Base-by-base conservation (phyloP, 2,113 vertebrate genomes). In the Sinocyclocheilus grahami region DNA sequence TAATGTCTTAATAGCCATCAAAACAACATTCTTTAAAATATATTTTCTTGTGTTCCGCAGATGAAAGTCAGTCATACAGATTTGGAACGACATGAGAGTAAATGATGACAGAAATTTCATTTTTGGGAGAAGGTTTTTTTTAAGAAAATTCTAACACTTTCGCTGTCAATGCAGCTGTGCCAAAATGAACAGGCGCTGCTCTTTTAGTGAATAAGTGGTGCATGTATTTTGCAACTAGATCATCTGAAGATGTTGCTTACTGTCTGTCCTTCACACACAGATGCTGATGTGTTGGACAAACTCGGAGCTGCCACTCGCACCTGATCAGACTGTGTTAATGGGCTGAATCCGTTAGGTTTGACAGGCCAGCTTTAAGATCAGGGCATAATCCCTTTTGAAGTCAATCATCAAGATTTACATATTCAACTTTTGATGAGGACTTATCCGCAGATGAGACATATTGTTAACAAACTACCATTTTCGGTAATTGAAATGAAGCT, bases 211-310 rank as follows among this genome's bases (percentile, higher is more conserved):
- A 22, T 16, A 42, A 7, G 42, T 42, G 42, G 42, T 12, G 37
- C 69, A 22, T 72, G 69, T 24, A n/a, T 80, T 80, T n/a, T 80
- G 33, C 55, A 42, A 42, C 20, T 58, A 37, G 51, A 77, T 60
- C 2, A 62, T 63, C 62, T 72, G 3, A 83, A 51, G 5, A 9
- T 22, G 24, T n/a, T 22, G 18, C n/a, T 16, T 83, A 37, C 24
- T 37, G 65, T 72, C 65, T n/a, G 27, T 72, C 63, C 48, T 72
- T 83, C 81, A 71, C 30, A 55, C 46, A 39, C 81, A 83, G 65
- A 72, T 72, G 81, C 30, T 53, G 42, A 20, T 22, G 14, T 69
- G 60, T 30, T 14, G 4, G 27, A 71, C 63, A 27, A 33, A 83
- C n/a, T 37, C 24, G 51, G 10, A 71, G 81, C 81, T 83, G 81